phyloP scores from a whole-genome alignment of 2,888 invertebrate genomes.

The Eledona agricola region DNA sequence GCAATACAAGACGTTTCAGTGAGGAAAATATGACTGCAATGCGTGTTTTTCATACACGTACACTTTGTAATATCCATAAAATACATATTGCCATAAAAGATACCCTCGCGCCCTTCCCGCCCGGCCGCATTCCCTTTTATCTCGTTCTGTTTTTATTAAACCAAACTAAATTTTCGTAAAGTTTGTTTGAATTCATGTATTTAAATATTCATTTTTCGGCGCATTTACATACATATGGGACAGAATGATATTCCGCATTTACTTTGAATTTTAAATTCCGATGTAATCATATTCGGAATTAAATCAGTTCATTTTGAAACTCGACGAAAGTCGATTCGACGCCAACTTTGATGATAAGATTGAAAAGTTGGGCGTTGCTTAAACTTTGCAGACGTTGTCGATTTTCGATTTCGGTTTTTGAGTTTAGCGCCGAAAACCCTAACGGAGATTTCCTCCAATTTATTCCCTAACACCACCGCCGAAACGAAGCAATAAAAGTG shows the following conservation, averaged over 20 bases:
- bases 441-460: slow-evolving; percentile 10
- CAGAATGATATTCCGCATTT: slow-evolving; percentile 62
- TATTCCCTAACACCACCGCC: slow-evolving; percentile 18
- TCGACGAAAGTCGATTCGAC: slow-evolving; percentile 55
- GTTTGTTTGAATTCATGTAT: slow-evolving; percentile 62
- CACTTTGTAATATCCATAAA: slow-evolving; percentile 60
- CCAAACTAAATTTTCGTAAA: slow-evolving; percentile 60
- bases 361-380: slow-evolving; percentile 60
- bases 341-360: slow-evolving; percentile 60
- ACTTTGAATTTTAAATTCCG: slow-evolving; percentile 64
- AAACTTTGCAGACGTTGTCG: too few relatives aligned
- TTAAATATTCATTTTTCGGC: slow-evolving; percentile 64
- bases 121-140: slow-evolving; percentile 52
- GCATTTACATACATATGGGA: slow-evolving; percentile 64
- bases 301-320: slow-evolving; percentile 62
- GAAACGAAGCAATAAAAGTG: slow-evolving; percentile 28
- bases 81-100: slow-evolving; percentile 58
- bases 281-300: slow-evolving; percentile 64
- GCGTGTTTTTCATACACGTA: slow-evolving; percentile 58
- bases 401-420: too few relatives aligned
- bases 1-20: slow-evolving; percentile 55
- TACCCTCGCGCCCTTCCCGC: slow-evolving; percentile 51
- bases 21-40: slow-evolving; percentile 58
- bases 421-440: slow-evolving; percentile 3
- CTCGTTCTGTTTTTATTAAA: slow-evolving; percentile 60